These are phyloP conservation scores for Lucifuga dentata DNA, from an alignment of 2,113 vertebrate genomes.

Conservation along the genomic window DNA sequence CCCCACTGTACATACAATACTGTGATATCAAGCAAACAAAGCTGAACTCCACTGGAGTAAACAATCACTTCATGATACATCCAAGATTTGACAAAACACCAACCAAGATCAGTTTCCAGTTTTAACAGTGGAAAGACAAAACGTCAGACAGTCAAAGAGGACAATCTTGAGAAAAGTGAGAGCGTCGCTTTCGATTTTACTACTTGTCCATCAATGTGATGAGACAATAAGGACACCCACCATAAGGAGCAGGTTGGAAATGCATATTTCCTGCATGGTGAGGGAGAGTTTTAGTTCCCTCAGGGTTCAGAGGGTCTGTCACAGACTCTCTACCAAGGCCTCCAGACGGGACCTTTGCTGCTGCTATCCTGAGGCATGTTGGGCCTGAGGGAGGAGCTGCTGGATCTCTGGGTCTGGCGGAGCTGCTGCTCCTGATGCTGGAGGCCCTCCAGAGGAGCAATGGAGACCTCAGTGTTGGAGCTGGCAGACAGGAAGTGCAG, in stretches of 20 bases:
- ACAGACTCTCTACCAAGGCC: constrained; percentile 86
- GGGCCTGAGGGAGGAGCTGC: constrained; percentile 52
- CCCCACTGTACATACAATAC: constrained; percentile 51
- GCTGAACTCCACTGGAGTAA: constrained; percentile 84
- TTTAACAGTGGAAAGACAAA: constrained; percentile 55
- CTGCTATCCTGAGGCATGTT: constrained; percentile 68
- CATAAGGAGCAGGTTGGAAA: constrained; percentile 68
- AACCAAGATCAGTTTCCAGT: constrained; percentile 60
- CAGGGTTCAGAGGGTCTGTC: constrained; percentile 49
- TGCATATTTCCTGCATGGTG: constrained; percentile 75
- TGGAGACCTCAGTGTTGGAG: constrained; percentile 64
- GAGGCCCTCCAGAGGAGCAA: constrained; percentile 48
- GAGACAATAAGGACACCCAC: constrained; percentile 64
- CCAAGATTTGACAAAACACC: constrained; percentile 60
- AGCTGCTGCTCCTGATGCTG: constrained; percentile 52
- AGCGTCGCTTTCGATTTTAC: constrained; percentile 48
- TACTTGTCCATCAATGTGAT: constrained; percentile 84
- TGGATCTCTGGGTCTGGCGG: constrained; percentile 44
- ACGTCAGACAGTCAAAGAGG: constrained; percentile 55
- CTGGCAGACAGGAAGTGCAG: constrained; percentile 84
- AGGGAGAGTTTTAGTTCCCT: constrained; percentile 58
- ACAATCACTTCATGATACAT: constrained; percentile 52
- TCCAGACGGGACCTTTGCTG: constrained; percentile 84
- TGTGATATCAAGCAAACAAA: constrained; percentile 57
- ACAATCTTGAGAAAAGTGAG: constrained; percentile 57